Conservation (phyloP, 1,140 invertebrate species). For the Episyrphus balteatus region DNA sequence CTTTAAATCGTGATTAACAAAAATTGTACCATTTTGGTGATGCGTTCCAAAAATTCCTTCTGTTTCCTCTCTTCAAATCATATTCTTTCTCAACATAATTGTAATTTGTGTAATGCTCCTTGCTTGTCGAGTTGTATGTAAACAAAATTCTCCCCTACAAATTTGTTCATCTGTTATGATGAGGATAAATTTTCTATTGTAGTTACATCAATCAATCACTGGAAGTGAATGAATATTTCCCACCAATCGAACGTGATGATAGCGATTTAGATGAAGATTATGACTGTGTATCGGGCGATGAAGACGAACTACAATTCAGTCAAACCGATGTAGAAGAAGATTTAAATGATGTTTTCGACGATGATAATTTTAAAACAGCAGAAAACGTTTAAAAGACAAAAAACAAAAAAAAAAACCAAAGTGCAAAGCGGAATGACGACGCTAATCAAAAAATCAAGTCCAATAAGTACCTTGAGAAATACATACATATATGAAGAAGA, state of each 20-base stretch:
- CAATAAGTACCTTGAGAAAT: no score
- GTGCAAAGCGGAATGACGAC: no score
- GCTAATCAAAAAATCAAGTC: no score
- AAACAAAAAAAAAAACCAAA: no score
- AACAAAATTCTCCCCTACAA: background rate
- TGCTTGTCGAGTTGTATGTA: no score
- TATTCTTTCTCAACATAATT: background rate
- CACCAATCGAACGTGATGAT: conserved; percentile 43
- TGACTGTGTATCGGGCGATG: conserved; percentile 5
- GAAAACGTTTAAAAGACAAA: no score
- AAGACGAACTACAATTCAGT: conserved; percentile 30
- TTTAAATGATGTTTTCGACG: conserved; percentile 3
- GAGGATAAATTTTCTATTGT: conserved; percentile 44
- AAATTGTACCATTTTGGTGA: background rate
- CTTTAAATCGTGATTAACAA: no score
- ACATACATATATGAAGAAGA: no score
- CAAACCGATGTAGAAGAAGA: conserved; percentile 16
- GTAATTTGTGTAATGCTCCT: no score
- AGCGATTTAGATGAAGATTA: conserved; percentile 22
- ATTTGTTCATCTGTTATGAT: background rate
- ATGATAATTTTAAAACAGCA: background rate
- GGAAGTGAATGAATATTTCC: conserved; percentile 85
- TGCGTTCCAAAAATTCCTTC: background rate
- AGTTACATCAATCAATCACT: conserved; percentile 84
- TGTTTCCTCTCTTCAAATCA: background rate